Percentiles rank a stretch among this genome's conserved stretches.
Evolutionary conservation across 2,797 vertebrate species (phyloP).

Genomic region (Dryobates pubescens): DNA sequence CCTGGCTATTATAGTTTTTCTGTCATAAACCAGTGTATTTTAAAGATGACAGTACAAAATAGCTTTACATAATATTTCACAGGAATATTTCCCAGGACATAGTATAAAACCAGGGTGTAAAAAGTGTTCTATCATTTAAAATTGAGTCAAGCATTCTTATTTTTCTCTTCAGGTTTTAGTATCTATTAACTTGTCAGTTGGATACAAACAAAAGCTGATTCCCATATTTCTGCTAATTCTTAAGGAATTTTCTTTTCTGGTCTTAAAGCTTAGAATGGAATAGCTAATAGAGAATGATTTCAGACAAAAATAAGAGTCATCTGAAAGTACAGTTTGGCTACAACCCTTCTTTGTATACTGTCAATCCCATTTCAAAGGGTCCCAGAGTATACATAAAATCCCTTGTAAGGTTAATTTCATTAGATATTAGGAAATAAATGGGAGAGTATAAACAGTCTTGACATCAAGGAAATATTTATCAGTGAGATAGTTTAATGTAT

Average conservation of each 20-base stretch:
- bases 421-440: background rate
- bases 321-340: background rate
- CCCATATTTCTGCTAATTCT: background rate
- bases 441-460: background rate
- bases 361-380: background rate
- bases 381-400: background rate
- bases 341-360: background rate
- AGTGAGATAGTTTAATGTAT: background rate
- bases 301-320: background rate
- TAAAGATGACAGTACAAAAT: background rate
- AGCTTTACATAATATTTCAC: background rate
- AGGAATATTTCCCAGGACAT: background rate
- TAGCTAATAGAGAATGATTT: background rate
- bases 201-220: background rate
- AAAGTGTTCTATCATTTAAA: background rate
- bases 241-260: background rate
- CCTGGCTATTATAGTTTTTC: background rate
- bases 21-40: background rate
- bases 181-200: background rate
- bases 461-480: background rate
- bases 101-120: background rate
- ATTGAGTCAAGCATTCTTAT: background rate
- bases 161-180: background rate
- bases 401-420: background rate
- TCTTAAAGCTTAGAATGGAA: background rate